Evolutionary conservation across 2,113 vertebrate species (phyloP).

Genomic region (Phoxinus phoxinus): DNA sequence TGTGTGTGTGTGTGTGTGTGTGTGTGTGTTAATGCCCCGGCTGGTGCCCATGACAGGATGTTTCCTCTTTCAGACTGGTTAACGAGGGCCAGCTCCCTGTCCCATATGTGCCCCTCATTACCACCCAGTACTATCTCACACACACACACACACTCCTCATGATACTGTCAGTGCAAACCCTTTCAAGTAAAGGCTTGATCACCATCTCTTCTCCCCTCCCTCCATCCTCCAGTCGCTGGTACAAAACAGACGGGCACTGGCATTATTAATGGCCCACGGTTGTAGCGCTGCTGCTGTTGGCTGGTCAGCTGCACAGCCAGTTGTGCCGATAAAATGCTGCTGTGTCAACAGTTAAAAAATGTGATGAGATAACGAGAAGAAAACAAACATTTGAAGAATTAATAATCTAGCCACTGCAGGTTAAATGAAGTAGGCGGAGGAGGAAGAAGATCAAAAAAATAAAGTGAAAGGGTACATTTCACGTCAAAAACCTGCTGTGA

Average conservation of each 20-base stretch:
- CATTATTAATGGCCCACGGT: constrained; percentile 29
- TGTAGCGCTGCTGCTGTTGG: not conserved
- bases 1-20: constrained; percentile 35
- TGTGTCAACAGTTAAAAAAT: not conserved
- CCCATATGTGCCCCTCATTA: constrained; percentile 83
- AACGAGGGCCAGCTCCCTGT: constrained; percentile 73
- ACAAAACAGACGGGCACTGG: constrained; percentile 30
- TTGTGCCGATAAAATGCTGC: not conserved
- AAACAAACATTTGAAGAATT: constrained; percentile 29
- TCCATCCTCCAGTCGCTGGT: constrained; percentile 9
- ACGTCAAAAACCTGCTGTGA: too few species aligned
- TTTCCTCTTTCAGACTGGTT: constrained; percentile 70
- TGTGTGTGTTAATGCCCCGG: constrained; percentile 54
- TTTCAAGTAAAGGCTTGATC: constrained; percentile 55
- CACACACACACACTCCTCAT: constrained; percentile 43
- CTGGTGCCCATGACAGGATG: constrained; percentile 73
- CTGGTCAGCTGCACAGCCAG: constrained; percentile 8
- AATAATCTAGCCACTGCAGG: not conserved
- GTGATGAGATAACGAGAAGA: not conserved
- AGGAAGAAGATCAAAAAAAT: not conserved
- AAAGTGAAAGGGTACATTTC: not conserved
- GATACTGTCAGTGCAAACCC: constrained; percentile 53
- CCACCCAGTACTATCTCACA: constrained; percentile 57
- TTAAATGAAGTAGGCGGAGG: not conserved
- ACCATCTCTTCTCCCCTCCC: constrained; percentile 32